Conservation (phyloP, 2,797 vertebrate species). For the Pitangus sulphuratus region DNA sequence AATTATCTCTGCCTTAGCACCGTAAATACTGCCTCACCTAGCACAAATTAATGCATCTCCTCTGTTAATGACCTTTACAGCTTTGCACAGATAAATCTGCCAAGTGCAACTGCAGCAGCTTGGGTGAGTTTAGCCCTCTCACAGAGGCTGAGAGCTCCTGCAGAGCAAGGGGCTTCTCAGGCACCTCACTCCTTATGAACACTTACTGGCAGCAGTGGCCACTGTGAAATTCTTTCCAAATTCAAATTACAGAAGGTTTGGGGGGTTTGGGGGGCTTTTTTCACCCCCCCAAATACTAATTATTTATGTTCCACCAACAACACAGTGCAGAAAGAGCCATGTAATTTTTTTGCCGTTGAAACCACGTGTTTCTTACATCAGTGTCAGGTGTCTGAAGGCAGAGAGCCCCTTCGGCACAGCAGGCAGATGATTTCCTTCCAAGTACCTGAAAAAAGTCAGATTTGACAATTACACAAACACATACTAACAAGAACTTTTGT, state of each 20-base stretch:
- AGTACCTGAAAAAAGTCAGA: slow-evolving; percentile 84
- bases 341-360: not conserved
- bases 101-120: not conserved
- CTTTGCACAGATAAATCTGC: not conserved
- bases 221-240: not conserved
- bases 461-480: slow-evolving; percentile 15
- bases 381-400: slow-evolving; percentile 88
- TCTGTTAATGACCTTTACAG: slow-evolving; percentile 40
- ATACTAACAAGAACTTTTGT: not conserved
- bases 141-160: not conserved
- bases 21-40: slow-evolving; percentile 19
- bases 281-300: not conserved
- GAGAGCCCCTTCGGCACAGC: slow-evolving; percentile 91
- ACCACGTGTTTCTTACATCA: slow-evolving; percentile 87
- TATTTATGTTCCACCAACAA: not conserved
- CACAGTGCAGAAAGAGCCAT: not conserved
- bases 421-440: slow-evolving; percentile 94
- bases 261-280: not conserved
- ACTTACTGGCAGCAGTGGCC: not conserved
- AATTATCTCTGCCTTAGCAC: slow-evolving; percentile 26
- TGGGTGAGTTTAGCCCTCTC: fast-evolving
- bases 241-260: not conserved
- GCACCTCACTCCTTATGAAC: not conserved
- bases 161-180: not conserved
- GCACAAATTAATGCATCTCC: slow-evolving; percentile 18